Conservation (phyloP, 2,113 vertebrate genomes). For the Accipiter virgatus region DNA sequence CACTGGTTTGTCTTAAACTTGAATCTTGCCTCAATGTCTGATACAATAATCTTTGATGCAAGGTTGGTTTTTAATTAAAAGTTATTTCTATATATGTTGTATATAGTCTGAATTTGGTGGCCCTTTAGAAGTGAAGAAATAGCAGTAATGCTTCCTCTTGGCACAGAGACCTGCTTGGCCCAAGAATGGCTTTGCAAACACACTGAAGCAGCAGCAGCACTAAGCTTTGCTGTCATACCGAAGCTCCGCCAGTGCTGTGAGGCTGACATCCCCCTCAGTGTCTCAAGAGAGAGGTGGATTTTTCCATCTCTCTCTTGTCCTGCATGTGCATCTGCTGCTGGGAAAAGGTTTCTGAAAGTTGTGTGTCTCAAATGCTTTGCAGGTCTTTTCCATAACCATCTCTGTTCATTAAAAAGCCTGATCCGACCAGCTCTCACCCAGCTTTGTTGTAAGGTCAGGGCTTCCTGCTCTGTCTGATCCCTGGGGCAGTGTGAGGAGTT, state of each 20-base stretch:
- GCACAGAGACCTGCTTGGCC: not conserved
- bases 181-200: not conserved
- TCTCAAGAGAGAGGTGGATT: not conserved
- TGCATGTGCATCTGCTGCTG: not conserved
- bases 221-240: not conserved
- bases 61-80: slow-evolving; percentile 76
- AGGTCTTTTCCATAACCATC: not conserved
- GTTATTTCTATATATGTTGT: slow-evolving; percentile 73
- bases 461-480: not conserved
- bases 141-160: not conserved
- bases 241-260: not conserved
- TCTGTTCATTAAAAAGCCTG: not conserved
- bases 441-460: not conserved
- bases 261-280: not conserved
- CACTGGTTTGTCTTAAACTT: slow-evolving; percentile 74
- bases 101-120: slow-evolving; percentile 56
- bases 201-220: not conserved
- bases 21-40: slow-evolving; percentile 73
- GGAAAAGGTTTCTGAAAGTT: not conserved
- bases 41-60: slow-evolving; percentile 75
- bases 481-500: not conserved
- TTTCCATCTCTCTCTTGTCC: not conserved
- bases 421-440: not conserved
- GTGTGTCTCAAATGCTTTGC: not conserved
- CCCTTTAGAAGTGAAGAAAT: not conserved